Evolutionary conservation across 1,140 invertebrate species (phyloP), one percentile per base, ranked within the genome.

Genomic region (Diabrotica virgifera): DNA sequence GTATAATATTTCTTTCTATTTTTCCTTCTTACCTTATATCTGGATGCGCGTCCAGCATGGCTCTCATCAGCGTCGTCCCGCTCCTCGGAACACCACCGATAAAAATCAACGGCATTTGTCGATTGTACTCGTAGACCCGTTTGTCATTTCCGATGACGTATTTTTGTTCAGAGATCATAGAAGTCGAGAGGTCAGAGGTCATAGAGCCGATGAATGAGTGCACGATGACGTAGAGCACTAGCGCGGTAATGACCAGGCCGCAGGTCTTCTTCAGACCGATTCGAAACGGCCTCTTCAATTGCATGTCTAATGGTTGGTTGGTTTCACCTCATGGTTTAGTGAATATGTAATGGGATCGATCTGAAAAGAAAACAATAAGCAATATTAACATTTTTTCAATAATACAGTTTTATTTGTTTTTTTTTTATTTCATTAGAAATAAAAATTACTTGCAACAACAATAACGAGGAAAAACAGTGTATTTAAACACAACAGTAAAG

Each of bases 11-110:
- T 24, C 24, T 24, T 24, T 24, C 4, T 24, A 24, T 24, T n/a
- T n/a, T 2, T 46, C 6, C 11, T 46, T 46, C 58, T 81, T 80
- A 90, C 89, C 91, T 87, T 71, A 99, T 92, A 78, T 95, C 90
- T n/a, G 94, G 94, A 86, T 99, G 97, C 52, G 97, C 96, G 82
- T 99, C 97, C 59, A 99, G 82, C 93, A 99, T 97, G 65, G 96
- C 97, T 77, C 97, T 85, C 89, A 97, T 95, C 60, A 99, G 85
- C 46, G 97, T 99, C 4, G 96, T 99, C 13, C 97, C 97, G 55
- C 94, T 97, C 68, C 96, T 86, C 36, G 96, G 96, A 74, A 98
- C 94, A 57, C 96, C 96, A 35, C 96, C 96, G 78, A 99, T 96
- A 81, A 98, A 98, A 74, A 98, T 96, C 62, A 98, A 83, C 67